Evolutionary conservation across 2,888 invertebrate genomes (phyloP).

Genomic region (Dugesia japonica): DNA sequence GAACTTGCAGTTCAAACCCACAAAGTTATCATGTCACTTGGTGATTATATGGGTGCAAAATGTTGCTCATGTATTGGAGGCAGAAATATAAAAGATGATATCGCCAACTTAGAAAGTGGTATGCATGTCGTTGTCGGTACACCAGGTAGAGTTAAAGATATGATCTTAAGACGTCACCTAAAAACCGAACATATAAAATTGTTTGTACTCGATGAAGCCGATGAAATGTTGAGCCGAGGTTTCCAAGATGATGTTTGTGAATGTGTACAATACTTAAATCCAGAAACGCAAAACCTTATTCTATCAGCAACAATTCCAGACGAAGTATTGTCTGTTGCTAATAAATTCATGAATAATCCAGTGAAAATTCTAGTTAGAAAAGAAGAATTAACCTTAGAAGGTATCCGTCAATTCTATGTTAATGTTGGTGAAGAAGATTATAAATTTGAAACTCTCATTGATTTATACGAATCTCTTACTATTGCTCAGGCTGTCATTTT

Average conservation of each 20-base stretch:
- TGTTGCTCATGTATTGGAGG: constrained; percentile 99
- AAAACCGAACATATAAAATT: constrained; percentile 73
- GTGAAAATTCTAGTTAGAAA: constrained; percentile 79
- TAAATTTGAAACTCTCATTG: constrained; percentile 17
- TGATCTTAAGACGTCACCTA: constrained; percentile 78
- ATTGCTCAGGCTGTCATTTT: constrained; percentile 99
- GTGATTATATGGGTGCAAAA: constrained; percentile 89
- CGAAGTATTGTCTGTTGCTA: constrained; percentile 90
- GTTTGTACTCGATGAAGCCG: constrained; percentile 95
- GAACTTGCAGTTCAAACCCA: constrained; percentile 61
- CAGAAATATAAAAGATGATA: constrained; percentile 91
- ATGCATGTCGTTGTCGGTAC: constrained; percentile 98
- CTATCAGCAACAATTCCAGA: constrained; percentile 94
- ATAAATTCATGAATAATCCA: constrained; percentile 88
- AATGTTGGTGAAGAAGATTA: constrained; percentile 12
- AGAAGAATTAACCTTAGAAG: constrained; percentile 76
- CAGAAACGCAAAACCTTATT: constrained; percentile 58
- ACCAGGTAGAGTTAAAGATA: constrained; percentile 88
- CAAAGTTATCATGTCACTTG: constrained; percentile 67
- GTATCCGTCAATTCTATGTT: constrained; percentile 96
- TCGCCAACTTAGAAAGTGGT: constrained; percentile 74
- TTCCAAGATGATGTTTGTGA: constrained; percentile 99
- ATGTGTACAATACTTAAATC: constrained; percentile 75
- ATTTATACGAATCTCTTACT: constrained; percentile 80
- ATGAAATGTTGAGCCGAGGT: constrained; percentile 97